Percentiles rank a stretch among this genome's conserved stretches.
Conservation (phyloP, 2,888 invertebrate species). For the Cheilosia urbana region DNA sequence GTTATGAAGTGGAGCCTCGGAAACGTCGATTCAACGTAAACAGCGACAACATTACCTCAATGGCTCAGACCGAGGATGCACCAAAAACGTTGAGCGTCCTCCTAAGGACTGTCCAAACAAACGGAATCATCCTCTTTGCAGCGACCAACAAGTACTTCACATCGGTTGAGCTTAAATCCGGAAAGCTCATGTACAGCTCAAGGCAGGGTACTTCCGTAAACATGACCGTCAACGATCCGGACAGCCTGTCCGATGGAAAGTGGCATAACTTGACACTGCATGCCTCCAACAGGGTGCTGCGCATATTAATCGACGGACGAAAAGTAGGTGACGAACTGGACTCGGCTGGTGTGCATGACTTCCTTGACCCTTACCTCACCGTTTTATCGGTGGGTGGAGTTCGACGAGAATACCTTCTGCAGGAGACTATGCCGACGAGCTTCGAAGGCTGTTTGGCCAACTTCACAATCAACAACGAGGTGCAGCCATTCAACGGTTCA, state of each 20-base stretch:
- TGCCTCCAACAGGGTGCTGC: conserved; percentile 88
- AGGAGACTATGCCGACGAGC: conserved; percentile 85
- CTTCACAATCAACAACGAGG: conserved; percentile 94
- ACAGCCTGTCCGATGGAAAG: conserved; percentile 89
- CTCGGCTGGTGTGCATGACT: conserved; percentile 94
- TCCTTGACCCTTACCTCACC: conserved; percentile 94
- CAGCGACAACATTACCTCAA: conserved; percentile 80
- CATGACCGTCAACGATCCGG: conserved; percentile 89
- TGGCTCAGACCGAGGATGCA: conserved; percentile 84
- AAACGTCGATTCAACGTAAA: conserved; percentile 82
- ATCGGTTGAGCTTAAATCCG: conserved; percentile 90
- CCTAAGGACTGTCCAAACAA: conserved; percentile 91
- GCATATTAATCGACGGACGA: conserved; percentile 88
- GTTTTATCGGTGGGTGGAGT: conserved; percentile 92
- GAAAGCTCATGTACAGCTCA: conserved; percentile 92
- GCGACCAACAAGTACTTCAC: conserved; percentile 95
- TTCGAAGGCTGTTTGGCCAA: conserved; percentile 96
- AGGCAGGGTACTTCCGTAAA: conserved; percentile 91
- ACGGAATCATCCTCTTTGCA: conserved; percentile 93
- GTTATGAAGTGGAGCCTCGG: conserved; percentile 79
- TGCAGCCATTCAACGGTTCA: conserved; percentile 95
- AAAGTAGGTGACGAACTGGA: conserved; percentile 94
- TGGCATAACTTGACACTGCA: conserved; percentile 95
- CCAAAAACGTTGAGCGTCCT: conserved; percentile 91
- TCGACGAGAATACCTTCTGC: conserved; percentile 86